phyloP scores from a whole-genome alignment of 2,797 vertebrate genomes.

The Poecilia gillii region DNA sequence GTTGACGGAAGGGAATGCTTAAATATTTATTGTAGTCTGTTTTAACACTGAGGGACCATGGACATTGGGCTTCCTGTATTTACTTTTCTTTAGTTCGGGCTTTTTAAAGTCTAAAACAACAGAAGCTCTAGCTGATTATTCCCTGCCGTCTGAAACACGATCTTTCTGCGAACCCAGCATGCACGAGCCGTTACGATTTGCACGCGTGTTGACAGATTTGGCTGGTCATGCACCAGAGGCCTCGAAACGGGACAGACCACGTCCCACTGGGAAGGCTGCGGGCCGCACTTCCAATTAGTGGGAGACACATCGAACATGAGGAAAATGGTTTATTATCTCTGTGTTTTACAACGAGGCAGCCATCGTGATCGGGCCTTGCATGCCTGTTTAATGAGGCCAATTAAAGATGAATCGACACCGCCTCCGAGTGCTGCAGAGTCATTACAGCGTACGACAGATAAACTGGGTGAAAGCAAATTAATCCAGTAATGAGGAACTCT shows the following conservation, averaged over 20 bases:
- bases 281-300: conserved; percentile 28
- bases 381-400: conserved; percentile 29
- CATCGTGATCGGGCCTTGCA: conserved; percentile 3
- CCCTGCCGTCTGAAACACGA: neutral
- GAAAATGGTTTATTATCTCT: conserved; percentile 31
- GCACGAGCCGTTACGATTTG: neutral
- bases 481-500: conserved; percentile 25
- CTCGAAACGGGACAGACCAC: conserved; percentile 20
- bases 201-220: neutral
- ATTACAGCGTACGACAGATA: conserved; percentile 29
- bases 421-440: conserved; percentile 18
- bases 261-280: conserved; percentile 18
- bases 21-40: neutral
- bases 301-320: conserved; percentile 27
- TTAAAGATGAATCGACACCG: conserved; percentile 14
- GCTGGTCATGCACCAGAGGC: neutral
- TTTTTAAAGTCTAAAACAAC: neutral
- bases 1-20: neutral
- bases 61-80: neutral
- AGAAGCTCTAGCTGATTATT: neutral
- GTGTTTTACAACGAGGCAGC: conserved; percentile 32
- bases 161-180: neutral
- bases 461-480: conserved; percentile 27
- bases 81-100: neutral
- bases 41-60: too few species aligned